Evolutionary conservation across 2,113 vertebrate genomes (phyloP), one percentile per base, ranked within the genome.

Genomic region (Dicerorhinus sumatrensis): DNA sequence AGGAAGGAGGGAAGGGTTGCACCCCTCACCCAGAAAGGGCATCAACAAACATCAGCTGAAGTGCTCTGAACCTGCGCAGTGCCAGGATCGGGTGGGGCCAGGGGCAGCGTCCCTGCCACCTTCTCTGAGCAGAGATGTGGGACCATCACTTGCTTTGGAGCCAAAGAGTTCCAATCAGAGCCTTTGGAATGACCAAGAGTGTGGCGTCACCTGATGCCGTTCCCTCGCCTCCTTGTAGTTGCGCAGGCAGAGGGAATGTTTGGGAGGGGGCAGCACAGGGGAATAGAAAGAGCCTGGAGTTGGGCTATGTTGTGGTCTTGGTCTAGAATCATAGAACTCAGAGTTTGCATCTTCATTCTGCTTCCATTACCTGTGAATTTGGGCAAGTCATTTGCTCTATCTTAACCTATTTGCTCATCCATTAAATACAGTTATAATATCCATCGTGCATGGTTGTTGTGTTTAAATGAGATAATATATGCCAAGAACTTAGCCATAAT

Each of bases 161-260:
- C 46, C 72, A 58, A 29, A 54, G 65, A 85, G 11, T 18, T 14
- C 65, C 25, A 6, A 21, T 39, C 80, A 75, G 67, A 90, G 8
- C n/a, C 81, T 51, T 80, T 33, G 36, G 29, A 8, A 17, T 25
- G 20, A 6, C 18, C 2, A 8, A 72, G 31, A 36, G 51, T 1
- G 48, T 1, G 18, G 16, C 8, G 1, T 2, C 16, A 3, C 51
- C 84, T 29, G 14, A 2, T 2, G 46, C 31, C 3, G 0, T 62
- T 36, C 54, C 36, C 10, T 51, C n/a, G 2, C 6, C 18, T 21
- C 12, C n/a, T 25, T 23, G 46, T 2, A 12, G 72, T 4, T 2
- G 33, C 76, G 17, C 29, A 6, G 3, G 31, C 56, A 36, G 77
- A 36, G 27, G 11, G 14, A 20, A 69, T 4, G 23, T 36, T 48